Base-by-base conservation (phyloP, 2,888 invertebrate species). In the Cataglyphis altisquamis region DNA sequence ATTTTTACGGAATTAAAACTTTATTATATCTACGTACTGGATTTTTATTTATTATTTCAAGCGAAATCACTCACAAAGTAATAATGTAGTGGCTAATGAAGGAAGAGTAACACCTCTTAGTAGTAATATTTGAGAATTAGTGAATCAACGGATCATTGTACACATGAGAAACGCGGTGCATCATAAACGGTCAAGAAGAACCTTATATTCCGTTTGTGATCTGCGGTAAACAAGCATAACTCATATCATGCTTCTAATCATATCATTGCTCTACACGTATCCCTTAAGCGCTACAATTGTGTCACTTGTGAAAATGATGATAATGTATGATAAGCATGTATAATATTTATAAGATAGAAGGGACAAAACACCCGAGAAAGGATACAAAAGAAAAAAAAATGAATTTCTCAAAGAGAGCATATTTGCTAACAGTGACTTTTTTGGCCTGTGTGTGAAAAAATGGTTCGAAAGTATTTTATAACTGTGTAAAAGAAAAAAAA, bases 191-290 rank as follows among this genome's bases (percentile, higher is more conserved):
- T 70, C 57, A 25, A 18, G 8, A 60, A 48, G 68, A 41, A 32
- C 21, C 75, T 73, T 74, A 32, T 67, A 60, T 77, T 68, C 57
- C 55, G 45, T 72, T 64, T 75, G 62, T 60, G 80, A 80, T 83
- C 90, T 90, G 91, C 91, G 91, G 86, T 91, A 85, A 88, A 86
- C 90, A 89, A 90, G 84, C 66, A 78, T 83, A 82, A 77, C 48
- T 91, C 93, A 92, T 93, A 91, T 92, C 92, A 92, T 84, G 93
- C 92, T 93, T 92, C 81, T 89, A 86, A 88, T 92, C 92, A 91
- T 92, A 92, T 92, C 92, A 89, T 91, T 88, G 86, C 83, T 90
- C 89, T 88, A 87, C 85, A 86, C 90, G 88, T 91, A 88, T 89
- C 82, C 68, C 77, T 78, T 81, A 74, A 87, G 66, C 90, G 89